Evolutionary conservation across 2,113 vertebrate species (phyloP), one percentile per base, ranked within the genome.

Genomic region (Aplodontia rufa): DNA sequence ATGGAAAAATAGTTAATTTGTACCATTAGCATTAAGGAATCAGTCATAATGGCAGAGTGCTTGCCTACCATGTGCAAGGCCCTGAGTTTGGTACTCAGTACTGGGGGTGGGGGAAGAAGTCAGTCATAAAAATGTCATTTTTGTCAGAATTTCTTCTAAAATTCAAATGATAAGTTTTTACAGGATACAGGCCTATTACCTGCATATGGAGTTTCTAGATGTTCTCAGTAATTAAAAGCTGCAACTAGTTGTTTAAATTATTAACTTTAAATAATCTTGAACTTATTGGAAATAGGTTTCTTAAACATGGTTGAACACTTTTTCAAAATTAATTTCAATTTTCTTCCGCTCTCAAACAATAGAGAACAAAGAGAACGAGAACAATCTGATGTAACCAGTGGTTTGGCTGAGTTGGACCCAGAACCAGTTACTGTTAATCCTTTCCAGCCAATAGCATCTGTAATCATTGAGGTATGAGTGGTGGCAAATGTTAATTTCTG

Each of bases 401-500:
- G 92, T 87, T 95, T 89, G 40, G 97, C 98, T 60, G 98, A 99
- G 14, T 96, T 96, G 47, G 98, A 99, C 26, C 60, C 95, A 1
- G 98, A 99, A 5, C 98, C 98, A 32, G 93, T 98, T 85, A 55
- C 96, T 81, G 96, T 95, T 89, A 99, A 98, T 96, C 99, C 99
- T 47, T 99, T 99, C 97, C 99, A 99, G 97, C 99, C 99, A 28
- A 99, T 99, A 97, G 97, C 97, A 96, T 97, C 98, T 82, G 98
- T 99, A 19, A 98, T 99, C 82, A 97, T 96, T 69, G 98, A 99
- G 99, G 99, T 99, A 98, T 74, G 98, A 90, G 84, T 68, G 30
- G 75, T 90, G 82, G 35, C 45, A 51, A 42, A 55, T 89, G 37
- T 62, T 19, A 53, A 26, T 90, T 78, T 92, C 90, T 74, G 5